These are phyloP conservation scores for Yoshiicerus persimilis DNA, from an alignment of 1,140 invertebrate genomes.

Conservation along the genomic window DNA sequence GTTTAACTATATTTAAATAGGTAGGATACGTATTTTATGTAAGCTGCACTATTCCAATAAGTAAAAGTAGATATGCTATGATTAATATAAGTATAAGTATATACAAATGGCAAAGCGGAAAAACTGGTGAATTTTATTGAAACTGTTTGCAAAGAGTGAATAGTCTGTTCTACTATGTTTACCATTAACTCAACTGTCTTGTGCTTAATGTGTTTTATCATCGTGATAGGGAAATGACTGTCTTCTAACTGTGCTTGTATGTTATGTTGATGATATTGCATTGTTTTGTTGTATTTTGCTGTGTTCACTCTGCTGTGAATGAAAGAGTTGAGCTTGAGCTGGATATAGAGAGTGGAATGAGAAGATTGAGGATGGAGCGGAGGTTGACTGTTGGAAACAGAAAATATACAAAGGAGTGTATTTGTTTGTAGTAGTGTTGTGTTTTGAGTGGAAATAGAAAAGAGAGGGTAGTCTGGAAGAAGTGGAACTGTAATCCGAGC, in stretches of 20 bases:
- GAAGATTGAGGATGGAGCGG: too few relatives aligned
- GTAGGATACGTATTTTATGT: too few relatives aligned
- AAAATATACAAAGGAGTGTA: neutral
- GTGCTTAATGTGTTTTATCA: neutral
- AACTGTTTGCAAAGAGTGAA: neutral
- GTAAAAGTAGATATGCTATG: too few relatives aligned
- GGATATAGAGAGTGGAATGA: neutral
- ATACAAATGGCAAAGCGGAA: neutral
- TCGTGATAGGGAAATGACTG: neutral
- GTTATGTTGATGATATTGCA: neutral
- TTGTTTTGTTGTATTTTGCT: neutral
- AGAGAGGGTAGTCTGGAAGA: neutral
- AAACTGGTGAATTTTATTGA: neutral
- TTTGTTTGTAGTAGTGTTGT: neutral
- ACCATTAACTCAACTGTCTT: neutral
- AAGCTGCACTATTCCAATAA: too few relatives aligned
- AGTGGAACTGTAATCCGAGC: slow-evolving; percentile 26
- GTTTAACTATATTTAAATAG: too few relatives aligned
- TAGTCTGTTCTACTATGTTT: neutral
- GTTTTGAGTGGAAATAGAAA: neutral
- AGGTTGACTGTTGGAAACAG: neutral
- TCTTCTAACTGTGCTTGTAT: neutral
- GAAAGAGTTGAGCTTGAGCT: neutral
- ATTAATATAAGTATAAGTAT: too few relatives aligned
- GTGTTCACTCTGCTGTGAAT: neutral